phyloP scores from a whole-genome alignment of 2,797 vertebrate genomes.

The Harpagifer antarcticus region DNA sequence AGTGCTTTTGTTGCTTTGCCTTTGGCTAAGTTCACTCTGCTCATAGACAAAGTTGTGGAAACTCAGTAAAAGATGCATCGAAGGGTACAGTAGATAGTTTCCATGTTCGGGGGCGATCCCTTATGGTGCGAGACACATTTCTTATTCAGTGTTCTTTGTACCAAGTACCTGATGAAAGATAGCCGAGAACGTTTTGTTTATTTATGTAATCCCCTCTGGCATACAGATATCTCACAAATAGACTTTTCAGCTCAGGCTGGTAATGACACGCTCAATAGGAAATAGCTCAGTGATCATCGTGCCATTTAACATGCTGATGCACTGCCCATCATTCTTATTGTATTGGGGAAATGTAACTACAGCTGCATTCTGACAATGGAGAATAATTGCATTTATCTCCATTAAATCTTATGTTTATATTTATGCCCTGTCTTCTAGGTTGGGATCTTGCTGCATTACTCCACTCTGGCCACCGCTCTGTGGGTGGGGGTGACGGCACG shows the following conservation, averaged over 20 bases:
- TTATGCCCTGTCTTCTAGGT: slow-evolving; percentile 82
- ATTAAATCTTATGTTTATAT: not conserved
- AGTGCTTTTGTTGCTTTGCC: slow-evolving; percentile 16
- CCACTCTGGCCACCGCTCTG: slow-evolving; percentile 93
- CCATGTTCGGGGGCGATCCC: slow-evolving; percentile 39
- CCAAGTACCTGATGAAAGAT: slow-evolving; percentile 30
- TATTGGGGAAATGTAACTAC: slow-evolving; percentile 1
- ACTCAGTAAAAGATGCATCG: slow-evolving; percentile 33
- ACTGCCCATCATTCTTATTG: not conserved
- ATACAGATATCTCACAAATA: slow-evolving; percentile 12
- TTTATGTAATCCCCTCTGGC: slow-evolving; percentile 33
- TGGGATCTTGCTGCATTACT: slow-evolving; percentile 97
- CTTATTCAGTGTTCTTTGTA: slow-evolving; percentile 36
- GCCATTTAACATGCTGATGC: not conserved
- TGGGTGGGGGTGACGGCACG: slow-evolving; percentile 97
- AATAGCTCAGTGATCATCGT: slow-evolving; percentile 9
- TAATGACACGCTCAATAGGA: not conserved
- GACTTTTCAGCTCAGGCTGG: slow-evolving; percentile 17
- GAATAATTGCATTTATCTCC: not conserved
- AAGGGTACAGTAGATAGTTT: slow-evolving; percentile 36
- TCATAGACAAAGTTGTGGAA: slow-evolving; percentile 43
- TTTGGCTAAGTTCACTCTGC: slow-evolving; percentile 27
- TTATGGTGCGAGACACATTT: slow-evolving; percentile 36
- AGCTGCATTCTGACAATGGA: not conserved
- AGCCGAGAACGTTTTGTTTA: slow-evolving; percentile 26